Conservation (phyloP, 2,113 vertebrate species). For the Corvus hawaiiensis region DNA sequence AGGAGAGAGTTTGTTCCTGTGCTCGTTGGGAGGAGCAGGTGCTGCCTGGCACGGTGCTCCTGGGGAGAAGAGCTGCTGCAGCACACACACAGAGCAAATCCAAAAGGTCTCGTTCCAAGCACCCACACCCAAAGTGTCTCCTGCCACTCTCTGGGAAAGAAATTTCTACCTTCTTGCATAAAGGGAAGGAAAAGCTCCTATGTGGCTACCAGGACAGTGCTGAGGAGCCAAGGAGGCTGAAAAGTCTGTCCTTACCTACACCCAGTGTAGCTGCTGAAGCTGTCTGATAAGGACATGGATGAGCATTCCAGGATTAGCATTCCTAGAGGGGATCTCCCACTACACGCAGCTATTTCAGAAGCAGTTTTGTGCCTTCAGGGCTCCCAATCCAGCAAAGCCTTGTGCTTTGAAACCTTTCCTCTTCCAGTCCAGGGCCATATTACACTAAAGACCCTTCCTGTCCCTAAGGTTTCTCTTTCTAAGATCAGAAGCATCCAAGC, state of each 20-base stretch:
- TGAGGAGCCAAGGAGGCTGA: not conserved
- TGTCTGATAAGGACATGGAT: not conserved
- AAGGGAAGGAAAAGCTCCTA: not conserved
- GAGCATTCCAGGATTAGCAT: not conserved
- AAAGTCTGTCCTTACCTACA: not conserved
- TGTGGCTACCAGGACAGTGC: not conserved
- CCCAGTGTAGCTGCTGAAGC: not conserved
- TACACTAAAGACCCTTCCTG: fast-evolving
- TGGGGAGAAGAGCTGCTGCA: not conserved
- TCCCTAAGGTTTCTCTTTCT: not conserved
- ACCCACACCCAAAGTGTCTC: not conserved
- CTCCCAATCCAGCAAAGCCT: not conserved
- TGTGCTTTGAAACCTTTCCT: not conserved
- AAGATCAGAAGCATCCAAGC: not conserved
- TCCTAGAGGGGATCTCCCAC: not conserved
- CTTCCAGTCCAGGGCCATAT: fast-evolving
- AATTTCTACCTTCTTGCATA: not conserved
- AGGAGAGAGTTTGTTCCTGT: not conserved
- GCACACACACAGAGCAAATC: not conserved
- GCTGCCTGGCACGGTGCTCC: not conserved
- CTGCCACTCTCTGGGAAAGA: not conserved
- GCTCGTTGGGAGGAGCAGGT: fast-evolving
- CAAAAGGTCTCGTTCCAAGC: not conserved
- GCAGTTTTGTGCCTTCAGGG: not conserved
- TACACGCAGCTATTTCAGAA: not conserved